Base-by-base conservation (phyloP, 2,113 vertebrate species). In the Paralichthys olivaceus region DNA sequence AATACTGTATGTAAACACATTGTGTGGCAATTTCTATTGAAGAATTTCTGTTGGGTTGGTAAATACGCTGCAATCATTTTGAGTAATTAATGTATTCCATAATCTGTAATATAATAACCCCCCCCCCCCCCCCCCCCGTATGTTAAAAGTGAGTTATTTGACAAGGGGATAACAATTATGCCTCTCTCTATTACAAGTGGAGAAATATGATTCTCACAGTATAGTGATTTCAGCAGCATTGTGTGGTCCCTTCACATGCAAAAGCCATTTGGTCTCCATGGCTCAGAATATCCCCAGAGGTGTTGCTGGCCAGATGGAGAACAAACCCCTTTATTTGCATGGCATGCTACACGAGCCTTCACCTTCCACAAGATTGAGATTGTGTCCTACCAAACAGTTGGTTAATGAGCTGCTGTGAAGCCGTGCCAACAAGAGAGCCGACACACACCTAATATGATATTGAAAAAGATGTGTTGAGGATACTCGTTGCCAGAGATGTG, bases 311-410 rank as follows among this genome's bases (percentile, higher is more conserved):
- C 86, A 91, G 88, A 89, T 92, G 85, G 85, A 91, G 88, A 87
- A 72, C 77, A 83, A 89, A 86, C 81, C 87, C 80, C 79, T 87
- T 90, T 85, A 88, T 92, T 91, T 90, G 88, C 85, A 86, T 85
- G 79, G 80, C 85, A 90, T 81, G 81, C 83, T 74, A 84, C 79
- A 84, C 81, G 89, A 78, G 74, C 79, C 89, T 89, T 91, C 88
- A 89, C 88, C 84, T 90, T 87, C 85, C 65, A 63, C 80, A 79
- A 84, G 80, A 91, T 85, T 89, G 87, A 88, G 87, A 90, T 87
- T 86, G 83, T 85, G 81, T 92, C 88, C 83, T 66, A 87, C 77
- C 84, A 88, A 91, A 87, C 91, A 91, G 87, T 92, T 89, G 81
- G 84, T 87, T 90, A 94, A 90, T 89, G 83, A 91, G 86, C 86